These are phyloP conservation scores for Tenualosa thibaudeaui DNA, from an alignment of 2,797 vertebrate species.

Conservation along the genomic window DNA sequence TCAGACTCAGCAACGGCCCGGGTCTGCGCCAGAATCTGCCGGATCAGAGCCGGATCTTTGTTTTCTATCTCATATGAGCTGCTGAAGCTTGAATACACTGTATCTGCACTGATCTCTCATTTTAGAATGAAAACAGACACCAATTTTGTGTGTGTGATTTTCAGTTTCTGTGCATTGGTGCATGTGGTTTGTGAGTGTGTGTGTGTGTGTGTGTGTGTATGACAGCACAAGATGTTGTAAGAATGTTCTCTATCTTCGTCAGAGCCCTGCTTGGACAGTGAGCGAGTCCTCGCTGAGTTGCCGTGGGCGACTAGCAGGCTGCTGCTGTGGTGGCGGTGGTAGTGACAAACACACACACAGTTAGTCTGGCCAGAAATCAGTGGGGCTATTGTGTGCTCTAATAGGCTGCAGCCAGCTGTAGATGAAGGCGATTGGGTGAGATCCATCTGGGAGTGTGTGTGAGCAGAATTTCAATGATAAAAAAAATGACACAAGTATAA, in stretches of 20 bases:
- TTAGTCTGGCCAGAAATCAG: neutral
- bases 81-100: neutral
- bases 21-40: too few species aligned
- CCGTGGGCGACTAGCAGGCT: neutral
- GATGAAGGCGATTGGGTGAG: neutral
- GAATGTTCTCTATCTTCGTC: too few species aligned
- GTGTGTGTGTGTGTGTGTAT: too few species aligned
- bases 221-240: too few species aligned
- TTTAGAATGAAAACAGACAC: neutral
- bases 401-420: slow-evolving; percentile 16
- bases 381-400: neutral
- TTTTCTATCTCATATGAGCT: too few species aligned
- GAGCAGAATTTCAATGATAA: neutral
- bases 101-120: neutral
- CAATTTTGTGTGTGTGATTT: neutral
- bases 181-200: too few species aligned
- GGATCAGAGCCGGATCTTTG: too few species aligned
- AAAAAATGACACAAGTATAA: neutral
- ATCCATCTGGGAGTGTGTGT: neutral
- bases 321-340: neutral
- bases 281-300: neutral
- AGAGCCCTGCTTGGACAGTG: too few species aligned
- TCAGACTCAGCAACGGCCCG: too few species aligned
- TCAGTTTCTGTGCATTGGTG: too few species aligned
- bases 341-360: too few species aligned